phyloP scores from a whole-genome alignment of 2,113 vertebrate species.

The Pandion haliaetus region DNA sequence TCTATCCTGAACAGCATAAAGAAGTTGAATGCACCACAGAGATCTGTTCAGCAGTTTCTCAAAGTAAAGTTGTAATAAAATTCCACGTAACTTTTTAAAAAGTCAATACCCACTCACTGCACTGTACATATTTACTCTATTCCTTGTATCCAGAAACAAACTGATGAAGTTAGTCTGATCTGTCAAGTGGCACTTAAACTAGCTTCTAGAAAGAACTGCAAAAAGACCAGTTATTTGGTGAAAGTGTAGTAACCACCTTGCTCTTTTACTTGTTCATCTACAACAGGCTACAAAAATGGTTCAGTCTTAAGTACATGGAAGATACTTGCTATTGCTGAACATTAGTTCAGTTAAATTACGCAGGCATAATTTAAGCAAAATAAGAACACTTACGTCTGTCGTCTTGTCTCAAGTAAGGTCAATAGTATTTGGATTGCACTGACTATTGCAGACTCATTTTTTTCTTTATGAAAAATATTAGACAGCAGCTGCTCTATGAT shows the following conservation, averaged over 20 bases:
- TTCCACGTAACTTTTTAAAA: not conserved
- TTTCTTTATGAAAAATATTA: constrained; percentile 96
- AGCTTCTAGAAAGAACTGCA: not conserved
- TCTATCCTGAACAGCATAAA: not conserved
- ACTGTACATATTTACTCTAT: not conserved
- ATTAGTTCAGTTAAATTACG: not conserved
- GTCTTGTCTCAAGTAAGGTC: constrained; percentile 93
- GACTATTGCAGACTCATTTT: constrained; percentile 96
- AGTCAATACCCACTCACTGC: not conserved
- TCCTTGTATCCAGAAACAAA: not conserved
- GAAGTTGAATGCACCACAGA: not conserved
- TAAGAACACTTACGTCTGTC: constrained; percentile 86
- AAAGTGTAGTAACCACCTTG: not conserved
- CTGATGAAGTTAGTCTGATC: not conserved
- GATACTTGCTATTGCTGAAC: not conserved
- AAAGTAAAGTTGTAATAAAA: not conserved
- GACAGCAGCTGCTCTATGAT: constrained; percentile 94
- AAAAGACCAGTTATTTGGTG: not conserved
- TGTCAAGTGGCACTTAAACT: not conserved
- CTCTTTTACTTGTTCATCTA: not conserved
- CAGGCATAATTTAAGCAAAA: not conserved
- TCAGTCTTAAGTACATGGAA: not conserved
- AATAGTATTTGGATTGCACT: constrained; percentile 97
- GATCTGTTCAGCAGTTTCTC: not conserved
- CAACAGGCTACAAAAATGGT: not conserved